Evolutionary conservation across 2,888 invertebrate genomes (phyloP), one percentile per base, ranked within the genome.

Genomic region (Hedya salicella): DNA sequence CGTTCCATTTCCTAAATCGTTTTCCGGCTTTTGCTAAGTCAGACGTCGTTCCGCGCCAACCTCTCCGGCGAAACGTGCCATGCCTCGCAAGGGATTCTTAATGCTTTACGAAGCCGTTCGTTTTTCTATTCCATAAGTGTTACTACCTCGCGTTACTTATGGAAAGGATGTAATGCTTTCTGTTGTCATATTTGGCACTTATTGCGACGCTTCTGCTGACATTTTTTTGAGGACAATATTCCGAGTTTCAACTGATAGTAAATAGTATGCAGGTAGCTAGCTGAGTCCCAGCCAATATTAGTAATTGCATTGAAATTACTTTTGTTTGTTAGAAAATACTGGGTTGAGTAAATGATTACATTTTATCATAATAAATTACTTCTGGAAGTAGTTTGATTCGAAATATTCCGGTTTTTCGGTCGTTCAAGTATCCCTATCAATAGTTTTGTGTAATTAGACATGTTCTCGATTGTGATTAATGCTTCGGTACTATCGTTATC

Each of bases 401-500:
- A 39, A 14, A 40, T 11, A 16, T 19, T 60, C 48, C 54, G 21
- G 42, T 32, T 53, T 64, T 66, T 54, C 40, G 32, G 48, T 54
- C 11, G 60, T 61, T 54, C 32, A 60, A 61, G 49, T 60, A 59
- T 5, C 25, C 14, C 60, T 66, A 66, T 66, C 60, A 53, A 64
- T 36, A 36, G 42, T 53, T 21, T 52, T 65, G 66, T 71, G 62
- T 77, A 68, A 71, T 71, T 70, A 72, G 62, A 69, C 50, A 53
- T 66, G 70, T 73, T 69, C 60, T 71, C 66, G 70, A 72, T 72
- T 72, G 70, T 70, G 62, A 69, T 64, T 75, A 71, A 57, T 64
- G 69, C 65, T 46, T 61, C 36, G 9, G 36, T 57, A 21, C 46
- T 40, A 36, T 49, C 46, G 74, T 82, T 86, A 87, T 88, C 88